Conservation (phyloP, 2,113 vertebrate species). For the Sturnus vulgaris region DNA sequence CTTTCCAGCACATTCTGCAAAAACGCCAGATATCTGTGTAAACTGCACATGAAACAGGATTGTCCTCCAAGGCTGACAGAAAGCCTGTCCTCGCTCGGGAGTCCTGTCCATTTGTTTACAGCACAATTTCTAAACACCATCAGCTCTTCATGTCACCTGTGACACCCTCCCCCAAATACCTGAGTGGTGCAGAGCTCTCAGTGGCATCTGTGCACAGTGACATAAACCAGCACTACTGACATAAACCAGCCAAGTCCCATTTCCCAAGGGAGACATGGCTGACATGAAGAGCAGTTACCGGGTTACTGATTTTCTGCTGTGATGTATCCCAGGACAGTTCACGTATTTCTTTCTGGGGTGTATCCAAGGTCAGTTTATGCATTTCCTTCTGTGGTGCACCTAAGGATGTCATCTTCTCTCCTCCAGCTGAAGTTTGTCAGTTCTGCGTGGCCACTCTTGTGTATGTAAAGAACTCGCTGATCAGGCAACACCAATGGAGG, state of each 20-base stretch:
- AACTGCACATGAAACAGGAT: not conserved
- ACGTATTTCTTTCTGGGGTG: not conserved
- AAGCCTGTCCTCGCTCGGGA: not conserved
- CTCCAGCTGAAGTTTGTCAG: slow-evolving; percentile 24
- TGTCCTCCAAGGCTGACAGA: not conserved
- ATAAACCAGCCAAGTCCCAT: not conserved
- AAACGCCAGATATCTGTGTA: not conserved
- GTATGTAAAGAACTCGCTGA: not conserved
- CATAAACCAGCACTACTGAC: not conserved
- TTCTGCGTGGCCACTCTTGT: not conserved
- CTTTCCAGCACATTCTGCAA: not conserved
- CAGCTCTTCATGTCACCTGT: not conserved
- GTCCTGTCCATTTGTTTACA: not conserved
- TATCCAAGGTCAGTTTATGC: not conserved
- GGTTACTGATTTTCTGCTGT: slow-evolving; percentile 40
- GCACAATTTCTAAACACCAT: not conserved
- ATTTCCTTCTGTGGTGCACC: not conserved
- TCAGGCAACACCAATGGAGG: not conserved
- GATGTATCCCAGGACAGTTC: not conserved
- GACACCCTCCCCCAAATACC: not conserved
- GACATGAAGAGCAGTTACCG: slow-evolving; percentile 52
- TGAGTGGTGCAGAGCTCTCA: not conserved
- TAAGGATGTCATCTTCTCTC: slow-evolving; percentile 63
- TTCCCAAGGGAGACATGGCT: not conserved
- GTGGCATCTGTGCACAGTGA: not conserved